Evolutionary conservation across 2,113 vertebrate genomes (phyloP).

Genomic region (Furnarius figulus): DNA sequence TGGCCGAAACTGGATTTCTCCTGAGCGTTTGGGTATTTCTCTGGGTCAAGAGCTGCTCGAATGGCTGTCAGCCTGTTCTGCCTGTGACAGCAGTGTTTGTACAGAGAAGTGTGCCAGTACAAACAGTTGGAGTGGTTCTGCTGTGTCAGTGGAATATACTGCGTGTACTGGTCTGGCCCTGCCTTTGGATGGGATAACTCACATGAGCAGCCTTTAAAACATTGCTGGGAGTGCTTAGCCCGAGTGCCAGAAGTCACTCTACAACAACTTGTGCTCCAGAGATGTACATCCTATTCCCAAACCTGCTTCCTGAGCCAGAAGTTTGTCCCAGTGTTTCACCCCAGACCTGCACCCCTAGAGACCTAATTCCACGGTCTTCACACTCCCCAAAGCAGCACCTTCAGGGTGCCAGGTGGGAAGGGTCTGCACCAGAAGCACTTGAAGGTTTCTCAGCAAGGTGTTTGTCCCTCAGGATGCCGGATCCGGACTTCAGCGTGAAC

Average conservation of each 20-base stretch:
- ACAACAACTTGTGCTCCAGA: neutral
- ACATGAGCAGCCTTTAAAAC: neutral
- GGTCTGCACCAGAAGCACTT: neutral
- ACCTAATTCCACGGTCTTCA: neutral
- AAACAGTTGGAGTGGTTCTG: neutral
- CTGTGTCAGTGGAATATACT: neutral
- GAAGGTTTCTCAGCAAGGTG: neutral
- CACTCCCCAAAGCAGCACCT: neutral
- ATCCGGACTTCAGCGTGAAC: slow-evolving; percentile 93
- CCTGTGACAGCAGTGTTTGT: slow-evolving; percentile 2
- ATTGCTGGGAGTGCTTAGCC: neutral
- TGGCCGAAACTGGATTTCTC: neutral
- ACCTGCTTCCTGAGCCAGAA: neutral
- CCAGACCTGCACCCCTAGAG: neutral
- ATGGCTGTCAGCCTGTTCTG: neutral
- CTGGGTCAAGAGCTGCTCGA: neutral
- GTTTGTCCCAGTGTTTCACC: neutral
- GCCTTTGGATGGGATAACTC: neutral
- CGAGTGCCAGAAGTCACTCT: neutral
- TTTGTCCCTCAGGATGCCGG: slow-evolving; percentile 90
- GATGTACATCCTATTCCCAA: neutral
- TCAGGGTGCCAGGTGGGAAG: neutral
- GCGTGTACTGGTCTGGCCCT: neutral
- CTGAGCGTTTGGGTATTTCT: neutral
- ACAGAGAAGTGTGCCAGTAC: neutral